Evolutionary conservation across 2,888 invertebrate species (phyloP), one percentile per base, ranked within the genome.

Genomic region (Agrilus mali): DNA sequence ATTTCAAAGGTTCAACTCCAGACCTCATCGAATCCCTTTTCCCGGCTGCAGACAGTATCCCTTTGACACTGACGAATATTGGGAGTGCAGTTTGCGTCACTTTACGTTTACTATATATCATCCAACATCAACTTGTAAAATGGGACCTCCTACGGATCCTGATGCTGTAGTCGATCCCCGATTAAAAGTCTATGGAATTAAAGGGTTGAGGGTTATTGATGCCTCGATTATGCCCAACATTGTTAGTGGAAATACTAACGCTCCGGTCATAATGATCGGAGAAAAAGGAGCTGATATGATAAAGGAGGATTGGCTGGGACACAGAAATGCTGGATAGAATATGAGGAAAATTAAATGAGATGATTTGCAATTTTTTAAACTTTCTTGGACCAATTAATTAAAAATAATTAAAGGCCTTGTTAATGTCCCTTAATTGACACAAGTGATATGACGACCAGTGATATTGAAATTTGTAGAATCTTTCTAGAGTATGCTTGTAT

Each of bases 221-320:
- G 88, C 87, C 0, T 86, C 87, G 49, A 80, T 92, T 41, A 90
- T 92, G 89, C 90, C 90, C 0, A 80, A 75, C 2, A 89, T 92
- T 47, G 78, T 88, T 12, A 89, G 87, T 60, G 90, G 90, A 0
- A 90, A 92, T 67, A 88, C 90, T 0, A 90, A 90, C 61, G 90
- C 89, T 1, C 88, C 88, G 0, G 78, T 80, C 2, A 87, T 92
- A 36, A 90, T 90, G 87, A 89, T 92, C 41, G 92, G 83, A 0
- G 90, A 92, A 58, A 90, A 90, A 61, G 88, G 80, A 0, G 80
- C 89, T 7, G 90, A 92, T 60, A 78, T 92, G 76, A 86, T 92
- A 49, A 89, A 88, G 61, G 81, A 87, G 61, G 87, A 88, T 64
- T 88, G 87, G 86, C 57, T 47, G 15, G 38, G 44, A 27, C 27